A percentile compares a stretch with the other conserved stretches of the same genome.
These are phyloP conservation scores for Thamnaconus septentrionalis DNA, from an alignment of 2,113 vertebrate genomes.

Conservation along the genomic window DNA sequence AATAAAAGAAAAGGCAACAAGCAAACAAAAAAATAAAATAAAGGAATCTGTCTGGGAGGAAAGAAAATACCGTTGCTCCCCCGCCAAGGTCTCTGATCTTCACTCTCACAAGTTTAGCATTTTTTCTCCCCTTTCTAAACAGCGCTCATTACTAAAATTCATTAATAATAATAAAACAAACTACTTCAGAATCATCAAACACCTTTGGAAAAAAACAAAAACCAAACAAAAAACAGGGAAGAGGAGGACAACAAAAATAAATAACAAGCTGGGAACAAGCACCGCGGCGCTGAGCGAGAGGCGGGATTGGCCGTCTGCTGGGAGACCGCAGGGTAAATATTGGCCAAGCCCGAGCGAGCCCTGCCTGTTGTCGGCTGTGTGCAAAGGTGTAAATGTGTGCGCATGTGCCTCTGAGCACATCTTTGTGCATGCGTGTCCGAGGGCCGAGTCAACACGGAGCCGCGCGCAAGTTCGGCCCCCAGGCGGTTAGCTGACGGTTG, in stretches of 20 bases:
- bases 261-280: conserved; percentile 38
- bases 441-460: conserved; percentile 49
- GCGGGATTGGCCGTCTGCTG: conserved; percentile 57
- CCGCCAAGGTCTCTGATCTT: neutral
- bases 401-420: conserved; percentile 23
- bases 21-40: too few species aligned
- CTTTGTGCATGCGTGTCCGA: conserved; percentile 24
- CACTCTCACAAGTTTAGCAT: conserved; percentile 7
- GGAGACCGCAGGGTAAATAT: conserved; percentile 67
- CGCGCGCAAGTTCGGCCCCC: conserved; percentile 40
- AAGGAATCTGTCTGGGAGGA: conserved; percentile 36
- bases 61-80: neutral
- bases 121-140: neutral
- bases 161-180: conserved; percentile 50
- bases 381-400: conserved; percentile 25
- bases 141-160: conserved; percentile 39
- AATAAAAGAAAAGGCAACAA: neutral
- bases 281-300: conserved; percentile 59
- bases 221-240: conserved; percentile 1
- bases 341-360: conserved; percentile 27
- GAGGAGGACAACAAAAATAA: too few species aligned
- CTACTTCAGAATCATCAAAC: conserved; percentile 40
- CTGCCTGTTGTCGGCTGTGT: conserved; percentile 18
- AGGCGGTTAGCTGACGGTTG: conserved; percentile 58
- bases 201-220: conserved; percentile 35